phyloP scores from a whole-genome alignment of 2,888 invertebrate genomes.

The Pterostichus madidus region DNA sequence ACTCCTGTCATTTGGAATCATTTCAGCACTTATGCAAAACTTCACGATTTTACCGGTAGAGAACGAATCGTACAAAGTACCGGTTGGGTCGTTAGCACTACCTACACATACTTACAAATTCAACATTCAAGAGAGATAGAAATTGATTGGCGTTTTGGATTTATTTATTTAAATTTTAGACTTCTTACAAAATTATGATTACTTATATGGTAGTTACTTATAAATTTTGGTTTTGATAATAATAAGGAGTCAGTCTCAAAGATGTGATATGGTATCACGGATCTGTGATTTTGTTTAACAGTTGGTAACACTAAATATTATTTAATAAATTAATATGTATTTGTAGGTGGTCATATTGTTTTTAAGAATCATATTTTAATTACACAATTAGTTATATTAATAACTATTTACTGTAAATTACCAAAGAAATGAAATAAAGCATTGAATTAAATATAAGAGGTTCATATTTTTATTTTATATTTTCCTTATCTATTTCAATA shows the following conservation, averaged over 20 bases:
- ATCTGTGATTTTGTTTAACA: constrained; percentile 4
- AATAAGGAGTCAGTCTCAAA: not conserved
- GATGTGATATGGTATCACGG: constrained; percentile 4
- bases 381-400: constrained; percentile 17
- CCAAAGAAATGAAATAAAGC: constrained; percentile 34
- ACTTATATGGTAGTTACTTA: too few species aligned
- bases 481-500: too few species aligned
- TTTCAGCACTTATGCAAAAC: constrained; percentile 80
- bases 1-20: constrained; percentile 79
- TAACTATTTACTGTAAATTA: constrained; percentile 25
- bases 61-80: constrained; percentile 78
- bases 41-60: constrained; percentile 78
- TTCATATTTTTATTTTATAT: too few species aligned
- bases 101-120: constrained; percentile 79
- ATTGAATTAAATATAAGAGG: not conserved
- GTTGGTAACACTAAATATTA: constrained; percentile 9
- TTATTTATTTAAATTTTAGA: too few species aligned
- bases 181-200: too few species aligned
- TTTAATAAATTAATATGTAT: not conserved
- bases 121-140: constrained; percentile 76
- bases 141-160: not conserved
- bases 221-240: too few species aligned
- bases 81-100: constrained; percentile 80
- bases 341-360: constrained; percentile 1
- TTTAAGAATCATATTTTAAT: constrained; percentile 14